Percentiles rank a stretch among this genome's conserved stretches.
These are phyloP conservation scores for Spinus pinus DNA, from an alignment of 2,797 vertebrate species.

Conservation along the genomic window DNA sequence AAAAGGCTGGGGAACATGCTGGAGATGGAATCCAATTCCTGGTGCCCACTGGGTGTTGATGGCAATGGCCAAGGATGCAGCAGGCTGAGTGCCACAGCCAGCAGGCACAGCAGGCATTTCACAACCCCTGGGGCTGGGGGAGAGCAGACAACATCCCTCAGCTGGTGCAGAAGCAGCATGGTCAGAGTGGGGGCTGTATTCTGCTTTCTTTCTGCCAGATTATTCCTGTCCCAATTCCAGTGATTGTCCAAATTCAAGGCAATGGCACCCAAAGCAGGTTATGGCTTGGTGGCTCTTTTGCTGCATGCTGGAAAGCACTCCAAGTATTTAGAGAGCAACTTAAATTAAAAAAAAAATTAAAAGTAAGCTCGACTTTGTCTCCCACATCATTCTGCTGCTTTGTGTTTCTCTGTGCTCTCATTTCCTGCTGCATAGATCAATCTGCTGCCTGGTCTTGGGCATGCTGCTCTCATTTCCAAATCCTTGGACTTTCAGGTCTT, in stretches of 20 bases:
- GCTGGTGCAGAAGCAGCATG: not conserved
- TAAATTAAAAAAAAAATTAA: not conserved
- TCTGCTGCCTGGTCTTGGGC: not conserved
- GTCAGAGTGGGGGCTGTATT: not conserved
- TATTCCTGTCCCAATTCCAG: not conserved
- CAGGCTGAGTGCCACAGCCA: not conserved
- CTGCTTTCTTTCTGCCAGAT: not conserved
- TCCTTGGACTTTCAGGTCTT: not conserved
- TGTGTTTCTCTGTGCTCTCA: not conserved
- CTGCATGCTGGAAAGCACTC: not conserved
- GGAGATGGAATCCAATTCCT: not conserved
- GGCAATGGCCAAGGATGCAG: not conserved
- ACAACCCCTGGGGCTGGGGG: not conserved
- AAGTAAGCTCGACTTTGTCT: not conserved
- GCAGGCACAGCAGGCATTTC: not conserved
- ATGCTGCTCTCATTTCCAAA: not conserved
- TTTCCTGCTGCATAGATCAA: not conserved
- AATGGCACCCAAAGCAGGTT: not conserved
- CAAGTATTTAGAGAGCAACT: not conserved
- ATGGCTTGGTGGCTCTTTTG: not conserved
- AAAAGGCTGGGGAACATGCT: not conserved
- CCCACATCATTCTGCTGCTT: not conserved
- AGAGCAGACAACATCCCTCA: not conserved
- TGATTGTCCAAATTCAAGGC: not conserved
- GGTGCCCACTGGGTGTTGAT: not conserved